These are phyloP conservation scores for Melanotaenia trifasciata DNA, from an alignment of 2,797 vertebrate species.

Conservation along the genomic window DNA sequence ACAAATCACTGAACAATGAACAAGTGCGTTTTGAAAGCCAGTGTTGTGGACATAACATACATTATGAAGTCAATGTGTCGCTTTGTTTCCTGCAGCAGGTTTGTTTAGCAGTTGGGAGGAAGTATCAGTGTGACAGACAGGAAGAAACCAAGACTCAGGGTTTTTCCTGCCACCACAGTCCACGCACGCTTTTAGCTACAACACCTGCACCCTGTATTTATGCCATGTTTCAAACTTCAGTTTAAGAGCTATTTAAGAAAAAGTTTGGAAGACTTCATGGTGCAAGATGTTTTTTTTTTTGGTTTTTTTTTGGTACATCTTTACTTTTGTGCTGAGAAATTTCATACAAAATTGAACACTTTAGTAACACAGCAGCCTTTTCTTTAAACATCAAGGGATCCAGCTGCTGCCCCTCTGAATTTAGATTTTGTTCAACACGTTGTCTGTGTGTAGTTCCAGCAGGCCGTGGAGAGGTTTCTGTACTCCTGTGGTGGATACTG, in stretches of 20 bases:
- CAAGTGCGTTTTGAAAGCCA: not conserved
- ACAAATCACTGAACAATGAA: not conserved
- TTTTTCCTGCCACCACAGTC: constrained; percentile 61
- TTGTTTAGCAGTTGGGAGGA: constrained; percentile 47
- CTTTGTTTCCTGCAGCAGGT: constrained; percentile 21
- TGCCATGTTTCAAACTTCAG: not conserved
- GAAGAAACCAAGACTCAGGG: constrained; percentile 65
- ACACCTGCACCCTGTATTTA: constrained; percentile 36
- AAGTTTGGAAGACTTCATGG: not conserved
- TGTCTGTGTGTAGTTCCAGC: constrained; percentile 87
- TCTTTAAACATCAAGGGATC: not conserved
- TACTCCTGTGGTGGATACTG: constrained; percentile 98
- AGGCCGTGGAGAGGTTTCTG: constrained; percentile 95
- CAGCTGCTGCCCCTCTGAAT: not conserved
- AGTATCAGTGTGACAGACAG: constrained; percentile 51
- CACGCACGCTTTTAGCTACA: constrained; percentile 1
- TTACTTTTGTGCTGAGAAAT: not conserved
- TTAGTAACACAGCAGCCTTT: not conserved
- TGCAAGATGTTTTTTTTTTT: not conserved
- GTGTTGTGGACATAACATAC: not conserved
- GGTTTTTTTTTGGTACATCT: no score
- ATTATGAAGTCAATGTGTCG: not conserved
- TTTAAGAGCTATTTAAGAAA: not conserved
- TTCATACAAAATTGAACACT: not conserved
- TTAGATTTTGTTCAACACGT: not conserved